Base-by-base conservation (phyloP, 2,888 invertebrate species). In the Aleiodes testaceus region DNA sequence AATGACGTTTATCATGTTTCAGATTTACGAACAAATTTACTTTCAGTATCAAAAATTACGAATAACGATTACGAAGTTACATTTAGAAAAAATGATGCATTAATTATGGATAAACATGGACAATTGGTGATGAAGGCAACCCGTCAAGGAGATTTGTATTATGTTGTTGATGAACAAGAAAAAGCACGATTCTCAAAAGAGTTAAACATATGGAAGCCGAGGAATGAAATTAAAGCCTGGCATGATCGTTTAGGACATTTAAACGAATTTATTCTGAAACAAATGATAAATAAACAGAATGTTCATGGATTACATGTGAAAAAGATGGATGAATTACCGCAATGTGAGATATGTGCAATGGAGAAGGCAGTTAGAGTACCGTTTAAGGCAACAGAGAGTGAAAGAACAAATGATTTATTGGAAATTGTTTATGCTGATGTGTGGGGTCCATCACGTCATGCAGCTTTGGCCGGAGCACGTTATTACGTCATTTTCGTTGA, bases 341-440 rank as follows among this genome's bases (percentile, higher is more conserved):
- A 36, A 36, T 72, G 73, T 49, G 53, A 66, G 42, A 63, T 49
- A 1, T 73, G 70, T 42, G 18, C 53, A 11, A 12, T 44, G 16
- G 70, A 61, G 11, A 73, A 70, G 49, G 44, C 49, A 12, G 55
- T 55, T 22, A 36, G 42, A 22, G 14, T 26, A 14, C 66, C 70
- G 7, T 72, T 70, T 36, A 18, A 16, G 2, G 55, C 52, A 36
- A 12, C 1, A 3, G 11, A 44, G 6, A 36, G 36, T 18, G 18
- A 55, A 16, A 52, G n/a, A 16, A 50, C 47, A 2, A 66, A 45
- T 30, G 66, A 64, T 16, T 55, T 64, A 12, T 59, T 75, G 9
- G 74, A 79, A 16, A 66, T 80, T 11, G 69, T 81, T 7, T 79
- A 80, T 45, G 72, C 74, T 6, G 79, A 75, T 71, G 45, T 72